Conservation (phyloP, 2,888 invertebrate species). For the Nephrotoma guestfalica region DNA sequence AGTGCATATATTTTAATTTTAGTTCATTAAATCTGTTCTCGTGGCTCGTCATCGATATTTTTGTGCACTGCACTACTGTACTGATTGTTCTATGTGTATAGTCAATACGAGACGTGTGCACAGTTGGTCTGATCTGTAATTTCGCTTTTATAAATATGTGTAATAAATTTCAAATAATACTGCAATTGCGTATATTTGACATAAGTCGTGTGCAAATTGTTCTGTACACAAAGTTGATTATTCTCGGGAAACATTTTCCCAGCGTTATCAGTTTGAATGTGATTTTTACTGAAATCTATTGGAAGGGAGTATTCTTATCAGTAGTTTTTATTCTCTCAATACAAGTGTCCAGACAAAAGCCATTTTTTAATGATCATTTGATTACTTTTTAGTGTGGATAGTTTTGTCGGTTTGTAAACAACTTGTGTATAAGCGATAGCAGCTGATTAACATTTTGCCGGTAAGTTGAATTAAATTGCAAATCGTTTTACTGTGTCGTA, state of each 20-base stretch:
- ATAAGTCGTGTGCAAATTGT: neutral
- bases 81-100: neutral
- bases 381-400: neutral
- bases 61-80: neutral
- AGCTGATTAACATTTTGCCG: neutral
- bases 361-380: neutral
- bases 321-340: neutral
- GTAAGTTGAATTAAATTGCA: neutral
- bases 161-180: neutral
- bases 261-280: neutral
- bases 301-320: neutral
- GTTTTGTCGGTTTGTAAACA: neutral
- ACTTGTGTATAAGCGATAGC: neutral
- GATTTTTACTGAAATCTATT: neutral
- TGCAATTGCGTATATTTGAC: neutral
- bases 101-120: neutral
- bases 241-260: neutral
- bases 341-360: neutral
- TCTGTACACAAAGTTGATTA: neutral
- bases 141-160: neutral
- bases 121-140: neutral
- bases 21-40: no score
- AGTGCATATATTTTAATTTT: no score
- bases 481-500: neutral
- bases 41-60: no score